Conservation (phyloP, 2,797 vertebrate genomes). For the Helicolenus hilgendorfi region DNA sequence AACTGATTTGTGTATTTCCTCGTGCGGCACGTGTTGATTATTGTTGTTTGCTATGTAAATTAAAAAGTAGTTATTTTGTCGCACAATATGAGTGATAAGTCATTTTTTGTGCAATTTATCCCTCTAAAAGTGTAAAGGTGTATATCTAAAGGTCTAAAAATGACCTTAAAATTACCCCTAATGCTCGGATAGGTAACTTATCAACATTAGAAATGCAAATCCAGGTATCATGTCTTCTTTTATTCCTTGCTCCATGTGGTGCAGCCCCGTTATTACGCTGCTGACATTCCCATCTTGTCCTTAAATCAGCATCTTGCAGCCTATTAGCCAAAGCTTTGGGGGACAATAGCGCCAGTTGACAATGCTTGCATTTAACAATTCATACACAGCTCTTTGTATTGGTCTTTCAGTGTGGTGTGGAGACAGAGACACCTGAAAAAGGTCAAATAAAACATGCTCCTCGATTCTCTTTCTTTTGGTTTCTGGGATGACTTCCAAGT, state of each 20-base stretch:
- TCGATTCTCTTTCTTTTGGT: slow-evolving; percentile 34
- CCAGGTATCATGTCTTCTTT: slow-evolving; percentile 72
- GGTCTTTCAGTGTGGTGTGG: neutral
- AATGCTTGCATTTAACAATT: slow-evolving; percentile 48
- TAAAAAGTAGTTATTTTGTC: neutral
- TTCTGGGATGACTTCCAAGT: slow-evolving; percentile 47
- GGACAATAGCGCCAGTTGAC: slow-evolving; percentile 64
- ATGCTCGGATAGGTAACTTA: slow-evolving; percentile 60
- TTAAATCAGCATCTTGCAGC: slow-evolving; percentile 84
- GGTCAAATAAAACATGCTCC: slow-evolving; percentile 47
- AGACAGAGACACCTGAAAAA: neutral
- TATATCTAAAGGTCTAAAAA: neutral
- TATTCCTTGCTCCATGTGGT: slow-evolving; percentile 62
- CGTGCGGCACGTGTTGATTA: neutral
- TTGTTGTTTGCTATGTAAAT: neutral
- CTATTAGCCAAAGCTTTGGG: slow-evolving; percentile 78
- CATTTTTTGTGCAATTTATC: neutral
- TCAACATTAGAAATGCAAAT: slow-evolving; percentile 83
- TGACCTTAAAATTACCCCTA: neutral
- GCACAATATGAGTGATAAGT: neutral
- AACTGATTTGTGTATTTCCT: neutral
- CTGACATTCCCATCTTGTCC: slow-evolving; percentile 67
- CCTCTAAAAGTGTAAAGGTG: neutral
- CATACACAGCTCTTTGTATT: slow-evolving; percentile 35
- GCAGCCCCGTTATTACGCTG: slow-evolving; percentile 62